Conservation (phyloP, 1,140 invertebrate species). For the Trinorchestia longiramus region DNA sequence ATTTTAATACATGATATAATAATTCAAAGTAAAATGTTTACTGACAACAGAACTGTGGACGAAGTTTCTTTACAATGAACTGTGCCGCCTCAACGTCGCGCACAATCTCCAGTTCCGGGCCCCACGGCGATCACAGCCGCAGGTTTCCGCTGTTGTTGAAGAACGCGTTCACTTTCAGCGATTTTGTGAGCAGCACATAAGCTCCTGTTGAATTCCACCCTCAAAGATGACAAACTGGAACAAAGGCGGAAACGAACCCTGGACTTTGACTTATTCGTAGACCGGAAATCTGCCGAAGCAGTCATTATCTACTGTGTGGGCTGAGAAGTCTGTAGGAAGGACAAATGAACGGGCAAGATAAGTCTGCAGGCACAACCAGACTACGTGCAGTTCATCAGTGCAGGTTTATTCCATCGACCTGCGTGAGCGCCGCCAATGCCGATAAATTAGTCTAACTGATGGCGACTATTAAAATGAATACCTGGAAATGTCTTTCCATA, state of each 20-base stretch:
- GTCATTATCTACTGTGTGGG: neutral
- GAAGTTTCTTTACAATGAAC: neutral
- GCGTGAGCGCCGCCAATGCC: neutral
- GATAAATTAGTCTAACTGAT: neutral
- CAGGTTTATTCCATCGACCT: too few species aligned
- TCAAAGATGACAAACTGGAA: neutral
- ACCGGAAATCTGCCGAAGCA: neutral
- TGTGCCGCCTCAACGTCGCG: too few species aligned
- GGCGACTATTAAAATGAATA: neutral
- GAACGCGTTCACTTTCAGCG: neutral
- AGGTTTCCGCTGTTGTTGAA: neutral
- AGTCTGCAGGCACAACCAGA: neutral
- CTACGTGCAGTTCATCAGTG: too few species aligned
- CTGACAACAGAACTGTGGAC: neutral
- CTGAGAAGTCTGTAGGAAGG: neutral
- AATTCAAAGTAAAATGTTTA: neutral
- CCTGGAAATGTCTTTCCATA: too few species aligned
- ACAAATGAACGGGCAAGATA: neutral
- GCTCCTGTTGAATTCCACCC: neutral
- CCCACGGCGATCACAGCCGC: neutral
- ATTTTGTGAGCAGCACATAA: neutral
- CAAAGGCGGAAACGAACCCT: neutral
- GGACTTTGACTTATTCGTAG: neutral
- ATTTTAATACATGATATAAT: neutral
- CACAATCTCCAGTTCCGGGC: neutral